These are phyloP conservation scores for Scolopax mira DNA, from an alignment of 2,113 vertebrate species.

Conservation along the genomic window DNA sequence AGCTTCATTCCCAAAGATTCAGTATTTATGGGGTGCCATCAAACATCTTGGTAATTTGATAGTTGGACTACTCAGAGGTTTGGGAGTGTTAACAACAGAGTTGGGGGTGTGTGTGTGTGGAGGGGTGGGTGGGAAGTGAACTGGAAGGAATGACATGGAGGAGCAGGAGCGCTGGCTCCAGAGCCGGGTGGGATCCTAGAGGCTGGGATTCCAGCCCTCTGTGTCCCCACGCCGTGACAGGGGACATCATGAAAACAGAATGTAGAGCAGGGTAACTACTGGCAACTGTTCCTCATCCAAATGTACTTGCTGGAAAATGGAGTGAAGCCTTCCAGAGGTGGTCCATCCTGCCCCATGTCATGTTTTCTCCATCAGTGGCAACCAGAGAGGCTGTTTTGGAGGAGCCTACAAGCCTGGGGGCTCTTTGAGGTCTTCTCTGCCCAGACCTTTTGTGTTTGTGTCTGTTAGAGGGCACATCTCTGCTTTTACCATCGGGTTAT, in stretches of 20 bases:
- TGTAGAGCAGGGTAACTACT: neutral
- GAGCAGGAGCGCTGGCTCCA: neutral
- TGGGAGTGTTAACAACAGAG: neutral
- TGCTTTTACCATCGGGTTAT: neutral
- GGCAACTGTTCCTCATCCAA: rapidly evolving
- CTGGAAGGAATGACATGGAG: neutral
- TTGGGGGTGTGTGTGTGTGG: neutral
- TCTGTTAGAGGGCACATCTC: neutral
- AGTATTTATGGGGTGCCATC: neutral
- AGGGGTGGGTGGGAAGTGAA: neutral
- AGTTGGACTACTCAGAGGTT: neutral
- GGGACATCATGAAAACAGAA: neutral
- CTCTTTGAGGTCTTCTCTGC: neutral
- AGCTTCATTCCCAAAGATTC: neutral
- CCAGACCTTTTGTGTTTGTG: neutral
- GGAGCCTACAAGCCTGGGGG: neutral
- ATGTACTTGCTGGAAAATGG: neutral
- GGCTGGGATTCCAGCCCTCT: neutral
- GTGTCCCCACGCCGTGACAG: neutral
- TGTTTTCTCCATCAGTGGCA: neutral
- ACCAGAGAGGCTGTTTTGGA: neutral
- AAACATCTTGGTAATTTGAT: neutral
- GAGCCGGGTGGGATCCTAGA: neutral
- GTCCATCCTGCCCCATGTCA: neutral
- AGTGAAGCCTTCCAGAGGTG: neutral